Conservation (phyloP, 2,888 invertebrate genomes). For the Orthosia cruda region DNA sequence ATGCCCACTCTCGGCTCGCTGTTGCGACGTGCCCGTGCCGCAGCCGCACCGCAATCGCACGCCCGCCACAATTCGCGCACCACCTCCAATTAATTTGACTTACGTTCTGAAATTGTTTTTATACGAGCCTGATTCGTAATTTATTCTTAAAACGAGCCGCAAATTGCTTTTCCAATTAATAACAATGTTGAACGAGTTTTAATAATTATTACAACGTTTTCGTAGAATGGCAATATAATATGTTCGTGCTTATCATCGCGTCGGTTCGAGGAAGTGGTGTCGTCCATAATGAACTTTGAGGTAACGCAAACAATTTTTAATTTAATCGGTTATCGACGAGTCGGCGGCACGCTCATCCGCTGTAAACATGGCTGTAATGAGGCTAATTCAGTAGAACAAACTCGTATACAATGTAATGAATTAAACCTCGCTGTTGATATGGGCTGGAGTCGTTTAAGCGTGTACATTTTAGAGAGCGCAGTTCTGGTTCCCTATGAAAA, state of each 20-base stretch:
- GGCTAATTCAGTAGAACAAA: background rate
- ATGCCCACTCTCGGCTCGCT: background rate
- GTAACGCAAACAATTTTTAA: constrained; percentile 18
- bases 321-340: constrained; percentile 6
- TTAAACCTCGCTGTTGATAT: background rate
- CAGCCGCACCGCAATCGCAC: background rate
- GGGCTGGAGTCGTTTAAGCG: background rate
- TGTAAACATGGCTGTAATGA: background rate
- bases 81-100: constrained; percentile 28
- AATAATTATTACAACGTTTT: too few species aligned
- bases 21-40: background rate
- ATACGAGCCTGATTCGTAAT: constrained; percentile 15
- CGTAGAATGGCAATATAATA: background rate
- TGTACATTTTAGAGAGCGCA: too few species aligned
- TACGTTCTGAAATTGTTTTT: constrained; percentile 20
- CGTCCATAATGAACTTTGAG: background rate
- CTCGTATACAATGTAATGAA: background rate
- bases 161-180: background rate
- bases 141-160: constrained; percentile 3
- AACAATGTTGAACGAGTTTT: background rate
- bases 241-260: background rate
- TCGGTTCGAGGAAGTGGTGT: background rate
- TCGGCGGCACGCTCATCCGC: background rate
- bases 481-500: background rate
- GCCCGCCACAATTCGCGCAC: background rate